Base-by-base conservation (phyloP, 2,888 invertebrate genomes). In the Pheosia tremula region DNA sequence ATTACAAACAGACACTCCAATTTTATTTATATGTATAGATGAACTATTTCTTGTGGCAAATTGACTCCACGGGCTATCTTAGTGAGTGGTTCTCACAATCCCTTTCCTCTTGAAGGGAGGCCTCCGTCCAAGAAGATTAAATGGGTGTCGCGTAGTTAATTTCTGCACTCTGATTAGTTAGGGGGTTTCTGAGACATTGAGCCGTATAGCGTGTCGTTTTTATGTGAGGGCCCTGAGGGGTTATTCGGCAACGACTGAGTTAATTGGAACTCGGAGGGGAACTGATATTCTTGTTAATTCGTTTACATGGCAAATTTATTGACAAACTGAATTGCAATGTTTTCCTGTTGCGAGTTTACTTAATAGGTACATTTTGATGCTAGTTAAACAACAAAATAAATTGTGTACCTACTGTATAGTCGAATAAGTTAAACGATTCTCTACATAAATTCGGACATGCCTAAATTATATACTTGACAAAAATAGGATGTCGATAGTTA, bases 151-250 rank as follows among this genome's bases (percentile, higher is more conserved):
- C 38, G 10, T 55, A 13, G 11, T 67, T 64, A 62, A 67, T 58
- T 61, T 61, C 58, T 56, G 54, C 50, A 53, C 56, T 57, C 62
- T 71, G 63, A 71, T 71, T 75, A 66, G 65, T 71, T 61, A 24
- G 13, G 10, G 13, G 55, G 37, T 39, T 39, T 39, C n/a, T 39
- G 55, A 55, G 39, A 39, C 39, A 55, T 39, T 7, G 39, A 55
- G 55, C n/a, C 39, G 55, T 55, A 55, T 55, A 10, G 38, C 39
- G 11, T 55, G 55, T 55, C 55, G 55, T 55, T 37, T 53, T 53
- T 53, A 53, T 53, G 13, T 38, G 11, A 13, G 55, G 39, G 39
- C 39, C 13, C 55, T n/a, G n/a, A 36, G 36, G 39, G 55, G 55
- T 55, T 55, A 37, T 55, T 39, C 39, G 55, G 55, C 39, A 55